Conservation (phyloP, 2,797 vertebrate genomes). For the Vespertilio murinus region DNA sequence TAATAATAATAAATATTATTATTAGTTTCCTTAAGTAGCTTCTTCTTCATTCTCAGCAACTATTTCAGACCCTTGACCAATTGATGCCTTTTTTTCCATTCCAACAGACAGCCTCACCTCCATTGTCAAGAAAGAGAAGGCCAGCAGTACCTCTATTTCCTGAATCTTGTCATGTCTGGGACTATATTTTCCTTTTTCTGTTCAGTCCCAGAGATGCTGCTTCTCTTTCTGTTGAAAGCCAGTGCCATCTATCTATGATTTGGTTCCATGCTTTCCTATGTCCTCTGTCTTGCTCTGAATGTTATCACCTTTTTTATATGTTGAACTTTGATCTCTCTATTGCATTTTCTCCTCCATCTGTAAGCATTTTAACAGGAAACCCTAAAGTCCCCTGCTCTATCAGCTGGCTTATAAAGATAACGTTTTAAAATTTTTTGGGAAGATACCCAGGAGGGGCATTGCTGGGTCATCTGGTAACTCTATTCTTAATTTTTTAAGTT, state of each 20-base stretch:
- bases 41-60: not conserved
- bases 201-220: not conserved
- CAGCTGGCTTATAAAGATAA: not conserved
- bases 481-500: not conserved
- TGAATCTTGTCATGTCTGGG: not conserved
- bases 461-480: not conserved
- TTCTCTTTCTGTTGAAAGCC: not conserved
- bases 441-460: not conserved
- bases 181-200: not conserved
- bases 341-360: not conserved
- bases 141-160: not conserved
- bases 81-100: not conserved
- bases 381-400: not conserved
- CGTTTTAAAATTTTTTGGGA: fast-evolving
- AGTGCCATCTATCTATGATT: not conserved
- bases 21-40: not conserved
- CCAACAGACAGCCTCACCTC: not conserved
- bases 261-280: not conserved
- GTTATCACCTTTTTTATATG: not conserved
- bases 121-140: not conserved
- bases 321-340: not conserved
- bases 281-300: not conserved
- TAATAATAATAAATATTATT: not conserved
- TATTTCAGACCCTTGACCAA: not conserved
- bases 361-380: not conserved